phyloP scores from a whole-genome alignment of 1,140 invertebrate genomes.

The Ectropis grisescens region DNA sequence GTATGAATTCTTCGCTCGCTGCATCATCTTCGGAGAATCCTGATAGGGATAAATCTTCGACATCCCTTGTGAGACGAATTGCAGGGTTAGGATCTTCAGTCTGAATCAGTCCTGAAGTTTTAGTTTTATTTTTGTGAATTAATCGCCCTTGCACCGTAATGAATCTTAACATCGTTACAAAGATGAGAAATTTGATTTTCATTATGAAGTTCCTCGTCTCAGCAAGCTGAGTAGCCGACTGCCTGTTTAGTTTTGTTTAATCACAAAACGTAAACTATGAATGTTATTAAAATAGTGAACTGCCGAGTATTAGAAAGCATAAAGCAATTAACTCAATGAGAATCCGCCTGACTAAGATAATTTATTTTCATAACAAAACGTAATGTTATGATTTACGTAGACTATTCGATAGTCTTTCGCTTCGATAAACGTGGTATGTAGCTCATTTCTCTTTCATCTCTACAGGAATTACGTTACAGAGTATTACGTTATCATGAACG shows the following conservation, averaged over 20 bases:
- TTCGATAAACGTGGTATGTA: no score
- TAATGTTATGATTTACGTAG: no score
- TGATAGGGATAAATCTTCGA: constrained; percentile 4
- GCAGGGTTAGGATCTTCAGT: neutral
- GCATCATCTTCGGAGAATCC: constrained; percentile 13
- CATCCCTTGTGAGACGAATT: constrained; percentile 12
- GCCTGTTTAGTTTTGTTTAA: constrained; percentile 18
- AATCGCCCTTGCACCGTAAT: constrained; percentile 7
- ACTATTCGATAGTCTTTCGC: no score
- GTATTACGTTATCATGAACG: no score
- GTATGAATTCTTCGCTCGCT: constrained; percentile 8
- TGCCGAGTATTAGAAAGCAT: constrained; percentile 15
- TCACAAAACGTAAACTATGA: constrained; percentile 32
- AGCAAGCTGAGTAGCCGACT: constrained; percentile 10
- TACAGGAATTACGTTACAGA: no score
- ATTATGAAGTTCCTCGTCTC: constrained; percentile 18
- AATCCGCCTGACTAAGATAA: constrained; percentile 17
- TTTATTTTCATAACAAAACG: constrained; percentile 26
- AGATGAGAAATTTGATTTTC: constrained; percentile 13
- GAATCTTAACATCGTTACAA: constrained; percentile 2
- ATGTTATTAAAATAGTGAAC: constrained; percentile 43
- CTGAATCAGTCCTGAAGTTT: constrained; percentile 1
- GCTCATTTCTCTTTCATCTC: no score
- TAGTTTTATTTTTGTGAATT: constrained; percentile 11
- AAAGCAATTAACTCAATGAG: constrained; percentile 26